phyloP scores from a whole-genome alignment of 2,888 invertebrate species.

The Drosophila basisetae region DNA sequence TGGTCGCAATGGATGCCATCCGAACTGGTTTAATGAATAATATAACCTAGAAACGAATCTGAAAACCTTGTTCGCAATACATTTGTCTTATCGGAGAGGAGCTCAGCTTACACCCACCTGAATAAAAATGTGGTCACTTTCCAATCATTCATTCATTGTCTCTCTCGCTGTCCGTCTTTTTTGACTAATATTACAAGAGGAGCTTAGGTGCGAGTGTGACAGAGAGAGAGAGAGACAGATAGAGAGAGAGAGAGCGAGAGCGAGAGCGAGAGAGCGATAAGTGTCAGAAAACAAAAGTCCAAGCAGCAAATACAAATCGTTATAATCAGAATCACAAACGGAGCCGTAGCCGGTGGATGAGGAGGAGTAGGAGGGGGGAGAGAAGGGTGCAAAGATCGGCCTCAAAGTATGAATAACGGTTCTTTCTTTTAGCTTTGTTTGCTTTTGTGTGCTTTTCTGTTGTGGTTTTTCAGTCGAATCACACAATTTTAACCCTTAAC shows the following conservation, averaged over 20 bases:
- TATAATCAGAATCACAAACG: slow-evolving; percentile 15
- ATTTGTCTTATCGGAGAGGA: slow-evolving; percentile 39
- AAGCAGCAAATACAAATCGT: slow-evolving; percentile 14
- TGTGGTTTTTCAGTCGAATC: slow-evolving; percentile 8
- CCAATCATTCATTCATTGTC: slow-evolving; percentile 40
- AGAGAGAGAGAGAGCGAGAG: no score
- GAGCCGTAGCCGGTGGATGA: background rate
- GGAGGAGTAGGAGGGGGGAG: background rate
- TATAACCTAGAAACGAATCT: slow-evolving; percentile 43
- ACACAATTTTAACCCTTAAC: slow-evolving; percentile 20
- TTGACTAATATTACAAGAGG: slow-evolving; percentile 60
- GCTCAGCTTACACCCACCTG: slow-evolving; percentile 60
- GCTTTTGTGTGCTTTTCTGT: slow-evolving; percentile 26
- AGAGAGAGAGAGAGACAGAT: background rate
- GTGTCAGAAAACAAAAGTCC: slow-evolving; percentile 28
- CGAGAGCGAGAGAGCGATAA: slow-evolving; percentile 32
- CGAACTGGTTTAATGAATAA: slow-evolving; percentile 11
- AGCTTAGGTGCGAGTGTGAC: background rate
- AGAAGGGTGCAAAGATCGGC: slow-evolving; percentile 53
- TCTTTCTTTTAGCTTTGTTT: slow-evolving; percentile 22
- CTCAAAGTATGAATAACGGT: slow-evolving; percentile 52
- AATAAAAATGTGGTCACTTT: slow-evolving; percentile 39
- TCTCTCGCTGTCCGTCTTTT: slow-evolving; percentile 15
- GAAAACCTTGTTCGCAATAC: slow-evolving; percentile 46
- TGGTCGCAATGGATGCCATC: slow-evolving; percentile 1